phyloP scores from a whole-genome alignment of 2,113 vertebrate species.

The Myanophis thanlyinensis region DNA sequence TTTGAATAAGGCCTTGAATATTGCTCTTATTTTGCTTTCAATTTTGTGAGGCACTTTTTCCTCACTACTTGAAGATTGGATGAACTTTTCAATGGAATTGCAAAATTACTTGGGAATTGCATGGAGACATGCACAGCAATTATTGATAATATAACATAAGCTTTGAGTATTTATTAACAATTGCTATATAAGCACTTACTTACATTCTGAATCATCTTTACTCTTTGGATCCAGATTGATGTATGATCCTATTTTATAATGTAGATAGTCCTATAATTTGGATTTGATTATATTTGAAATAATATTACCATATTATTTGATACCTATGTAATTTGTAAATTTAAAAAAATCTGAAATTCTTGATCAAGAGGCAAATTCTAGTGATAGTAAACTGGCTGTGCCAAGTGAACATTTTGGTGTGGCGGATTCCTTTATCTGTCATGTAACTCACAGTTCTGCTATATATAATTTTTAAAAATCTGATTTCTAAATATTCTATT shows the following conservation, averaged over 20 bases:
- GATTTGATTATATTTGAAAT: neutral
- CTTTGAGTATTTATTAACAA: neutral
- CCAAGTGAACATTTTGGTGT: neutral
- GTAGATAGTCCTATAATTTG: neutral
- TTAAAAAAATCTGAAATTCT: neutral
- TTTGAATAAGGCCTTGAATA: slow-evolving; percentile 7
- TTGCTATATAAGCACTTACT: neutral
- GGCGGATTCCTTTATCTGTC: neutral
- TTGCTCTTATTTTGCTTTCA: neutral
- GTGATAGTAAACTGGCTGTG: neutral
- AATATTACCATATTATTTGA: neutral
- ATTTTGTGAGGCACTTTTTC: neutral
- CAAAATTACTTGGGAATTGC: neutral
- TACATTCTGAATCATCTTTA: neutral
- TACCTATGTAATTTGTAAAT: neutral
- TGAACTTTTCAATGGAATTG: neutral
- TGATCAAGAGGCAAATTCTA: neutral
- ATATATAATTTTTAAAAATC: neutral
- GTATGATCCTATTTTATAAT: neutral
- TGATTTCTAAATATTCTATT: neutral
- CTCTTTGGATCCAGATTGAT: neutral
- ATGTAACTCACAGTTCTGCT: neutral
- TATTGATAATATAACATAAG: neutral
- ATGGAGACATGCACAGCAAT: neutral
- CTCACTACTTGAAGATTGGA: neutral